phyloP scores from a whole-genome alignment of 1,140 invertebrate species.

The Anagrus nilaparvatae region DNA sequence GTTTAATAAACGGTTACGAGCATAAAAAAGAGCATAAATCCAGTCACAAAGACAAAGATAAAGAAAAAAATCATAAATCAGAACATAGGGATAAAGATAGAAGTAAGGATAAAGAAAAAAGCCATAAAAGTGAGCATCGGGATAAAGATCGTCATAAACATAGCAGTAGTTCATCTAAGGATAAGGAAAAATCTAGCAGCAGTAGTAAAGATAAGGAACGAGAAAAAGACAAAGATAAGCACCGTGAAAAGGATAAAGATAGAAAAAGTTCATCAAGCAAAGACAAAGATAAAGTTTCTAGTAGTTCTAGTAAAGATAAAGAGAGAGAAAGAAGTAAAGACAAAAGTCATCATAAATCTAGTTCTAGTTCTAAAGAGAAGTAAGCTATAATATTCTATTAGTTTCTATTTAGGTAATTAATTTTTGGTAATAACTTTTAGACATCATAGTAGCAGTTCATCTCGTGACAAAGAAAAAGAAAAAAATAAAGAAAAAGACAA shows the following conservation, averaged over 20 bases:
- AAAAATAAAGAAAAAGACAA: constrained; percentile 29
- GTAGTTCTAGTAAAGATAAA: constrained; percentile 41
- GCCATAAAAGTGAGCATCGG: constrained; percentile 34
- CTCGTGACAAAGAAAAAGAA: constrained; percentile 36
- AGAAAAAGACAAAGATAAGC: constrained; percentile 23
- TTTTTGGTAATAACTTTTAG: constrained; percentile 19
- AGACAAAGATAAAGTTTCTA: constrained; percentile 49
- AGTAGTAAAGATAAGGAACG: constrained; percentile 21
- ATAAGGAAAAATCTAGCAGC: constrained; percentile 41
- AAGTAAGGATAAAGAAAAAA: constrained; percentile 37
- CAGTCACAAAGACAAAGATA: constrained; percentile 53
- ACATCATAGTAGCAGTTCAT: constrained; percentile 30
- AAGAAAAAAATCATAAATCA: constrained; percentile 46
- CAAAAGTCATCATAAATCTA: constrained; percentile 38
- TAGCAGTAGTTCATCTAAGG: constrained; percentile 33
- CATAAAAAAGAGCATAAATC: constrained; percentile 61
- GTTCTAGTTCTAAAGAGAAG: constrained; percentile 36
- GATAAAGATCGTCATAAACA: constrained; percentile 35
- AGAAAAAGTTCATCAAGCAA: constrained; percentile 42
- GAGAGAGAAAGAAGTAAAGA: constrained; percentile 33
- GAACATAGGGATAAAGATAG: constrained; percentile 42
- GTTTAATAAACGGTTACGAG: constrained; percentile 57
- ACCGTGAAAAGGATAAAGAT: constrained; percentile 23
- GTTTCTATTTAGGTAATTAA: no score
- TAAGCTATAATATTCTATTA: constrained; percentile 19